Conservation (phyloP, 2,797 vertebrate species). For the Pseudopleuronectes americanus region DNA sequence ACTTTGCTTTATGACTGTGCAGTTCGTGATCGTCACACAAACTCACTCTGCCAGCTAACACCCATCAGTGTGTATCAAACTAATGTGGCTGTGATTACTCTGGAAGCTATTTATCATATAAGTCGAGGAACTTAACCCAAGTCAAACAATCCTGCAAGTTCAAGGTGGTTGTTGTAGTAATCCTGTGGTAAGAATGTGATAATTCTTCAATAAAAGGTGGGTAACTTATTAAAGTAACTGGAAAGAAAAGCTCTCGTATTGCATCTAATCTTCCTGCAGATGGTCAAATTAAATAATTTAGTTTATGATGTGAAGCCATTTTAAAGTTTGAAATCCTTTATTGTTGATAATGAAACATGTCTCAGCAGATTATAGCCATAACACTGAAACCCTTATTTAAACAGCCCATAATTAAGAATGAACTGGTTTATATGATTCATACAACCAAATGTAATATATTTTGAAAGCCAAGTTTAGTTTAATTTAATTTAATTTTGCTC, state of each 20-base stretch:
- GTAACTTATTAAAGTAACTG: slow-evolving; percentile 22
- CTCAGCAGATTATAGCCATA: too few relatives aligned
- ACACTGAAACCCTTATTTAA: too few relatives aligned
- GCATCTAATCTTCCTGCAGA: background rate
- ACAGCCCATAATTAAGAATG: too few relatives aligned
- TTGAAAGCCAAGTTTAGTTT: background rate
- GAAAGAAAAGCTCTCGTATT: background rate
- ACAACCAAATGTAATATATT: too few relatives aligned
- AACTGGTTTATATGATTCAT: background rate
- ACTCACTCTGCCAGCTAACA: slow-evolving; percentile 21
- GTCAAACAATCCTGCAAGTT: slow-evolving; percentile 34
- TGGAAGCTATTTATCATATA: background rate
- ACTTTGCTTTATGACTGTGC: background rate
- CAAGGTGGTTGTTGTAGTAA: background rate
- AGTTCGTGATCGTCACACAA: slow-evolving; percentile 19
- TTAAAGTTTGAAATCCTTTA: background rate
- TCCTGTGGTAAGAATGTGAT: background rate
- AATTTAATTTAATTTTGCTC: background rate
- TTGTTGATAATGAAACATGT: too few relatives aligned
- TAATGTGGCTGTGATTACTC: slow-evolving; percentile 22
- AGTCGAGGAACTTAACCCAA: slow-evolving; percentile 8
- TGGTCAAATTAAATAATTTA: background rate
- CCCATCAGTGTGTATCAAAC: slow-evolving; percentile 21
- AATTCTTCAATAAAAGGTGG: slow-evolving; percentile 6
- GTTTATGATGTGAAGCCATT: background rate